Percentiles rank a stretch among this genome's conserved stretches.
These are phyloP conservation scores for Portevinia maculata DNA, from an alignment of 2,888 invertebrate genomes.

Conservation along the genomic window DNA sequence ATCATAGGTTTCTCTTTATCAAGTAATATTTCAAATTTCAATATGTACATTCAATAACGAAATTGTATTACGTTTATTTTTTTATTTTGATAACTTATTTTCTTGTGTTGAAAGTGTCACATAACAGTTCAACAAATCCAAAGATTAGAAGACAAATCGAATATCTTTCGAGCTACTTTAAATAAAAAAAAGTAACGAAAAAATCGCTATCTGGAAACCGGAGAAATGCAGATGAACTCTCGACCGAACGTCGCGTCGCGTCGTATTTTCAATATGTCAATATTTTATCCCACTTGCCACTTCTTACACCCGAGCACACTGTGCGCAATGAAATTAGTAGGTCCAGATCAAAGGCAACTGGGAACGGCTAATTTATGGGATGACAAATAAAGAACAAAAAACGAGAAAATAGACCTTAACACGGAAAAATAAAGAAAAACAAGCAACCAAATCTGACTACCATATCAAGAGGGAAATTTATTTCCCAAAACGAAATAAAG, in stretches of 20 bases:
- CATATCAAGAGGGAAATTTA: constrained; percentile 73
- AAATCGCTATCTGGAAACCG: constrained; percentile 28
- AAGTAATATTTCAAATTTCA: constrained; percentile 6
- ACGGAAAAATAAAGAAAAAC: constrained; percentile 67
- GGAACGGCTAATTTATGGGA: constrained; percentile 71
- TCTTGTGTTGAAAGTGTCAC: constrained; percentile 49
- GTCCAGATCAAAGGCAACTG: constrained; percentile 73
- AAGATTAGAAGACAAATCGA: constrained; percentile 42
- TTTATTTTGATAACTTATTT: constrained; percentile 44
- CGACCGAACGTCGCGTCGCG: constrained; percentile 18
- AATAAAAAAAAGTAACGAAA: constrained; percentile 18
- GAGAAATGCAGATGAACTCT: constrained; percentile 59
- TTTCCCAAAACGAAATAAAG: constrained; percentile 72
- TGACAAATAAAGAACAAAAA: constrained; percentile 67
- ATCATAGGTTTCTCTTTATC: constrained; percentile 34
- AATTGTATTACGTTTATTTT: constrained; percentile 28
- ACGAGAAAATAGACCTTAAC: constrained; percentile 67
- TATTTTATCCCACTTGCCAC: constrained; percentile 72
- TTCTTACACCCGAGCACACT: constrained; percentile 60
- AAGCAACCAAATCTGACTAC: constrained; percentile 74
- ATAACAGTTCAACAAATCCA: constrained; percentile 35
- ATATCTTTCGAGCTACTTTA: constrained; percentile 50
- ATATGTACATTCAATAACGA: constrained; percentile 49
- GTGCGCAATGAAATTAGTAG: constrained; percentile 72
- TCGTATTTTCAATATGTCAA: constrained; percentile 63